Evolutionary conservation across 1,140 invertebrate species (phyloP).

Genomic region (Drosophila subpulchrella): DNA sequence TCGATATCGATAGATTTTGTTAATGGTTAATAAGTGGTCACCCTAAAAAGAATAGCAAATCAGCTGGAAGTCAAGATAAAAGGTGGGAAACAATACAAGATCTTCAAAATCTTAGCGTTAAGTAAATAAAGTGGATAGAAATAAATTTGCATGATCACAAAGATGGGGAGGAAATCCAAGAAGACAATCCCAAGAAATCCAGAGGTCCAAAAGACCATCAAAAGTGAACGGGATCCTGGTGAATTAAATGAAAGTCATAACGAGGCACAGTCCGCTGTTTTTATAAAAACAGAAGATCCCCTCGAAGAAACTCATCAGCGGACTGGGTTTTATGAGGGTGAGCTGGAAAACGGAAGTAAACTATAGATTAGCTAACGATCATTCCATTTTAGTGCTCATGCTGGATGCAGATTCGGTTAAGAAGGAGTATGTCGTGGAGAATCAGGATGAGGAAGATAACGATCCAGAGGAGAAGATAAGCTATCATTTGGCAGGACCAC

Average conservation of each 20-base stretch:
- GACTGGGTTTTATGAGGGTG: conserved; percentile 3
- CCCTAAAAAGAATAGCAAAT: neutral
- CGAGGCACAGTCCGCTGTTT: too few species aligned
- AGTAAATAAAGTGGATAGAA: neutral
- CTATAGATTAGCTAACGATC: neutral
- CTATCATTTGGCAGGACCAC: neutral
- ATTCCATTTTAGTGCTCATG: neutral
- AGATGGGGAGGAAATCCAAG: neutral
- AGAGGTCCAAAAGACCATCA: neutral
- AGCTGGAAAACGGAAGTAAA: neutral
- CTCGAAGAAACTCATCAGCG: too few species aligned
- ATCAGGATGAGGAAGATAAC: neutral
- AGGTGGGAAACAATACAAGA: neutral
- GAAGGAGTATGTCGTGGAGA: neutral
- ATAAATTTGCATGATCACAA: neutral
- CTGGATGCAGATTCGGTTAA: neutral
- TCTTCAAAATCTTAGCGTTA: neutral
- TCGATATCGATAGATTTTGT: neutral
- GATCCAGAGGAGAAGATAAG: neutral
- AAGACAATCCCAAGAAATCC: neutral
- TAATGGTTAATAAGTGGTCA: neutral
- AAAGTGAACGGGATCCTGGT: neutral
- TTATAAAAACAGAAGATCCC: neutral
- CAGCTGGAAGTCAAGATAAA: neutral
- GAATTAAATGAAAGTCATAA: neutral